Percentiles rank a stretch among this genome's conserved stretches.
phyloP scores from a whole-genome alignment of 2,113 vertebrate species.

The Haemorhous mexicanus region DNA sequence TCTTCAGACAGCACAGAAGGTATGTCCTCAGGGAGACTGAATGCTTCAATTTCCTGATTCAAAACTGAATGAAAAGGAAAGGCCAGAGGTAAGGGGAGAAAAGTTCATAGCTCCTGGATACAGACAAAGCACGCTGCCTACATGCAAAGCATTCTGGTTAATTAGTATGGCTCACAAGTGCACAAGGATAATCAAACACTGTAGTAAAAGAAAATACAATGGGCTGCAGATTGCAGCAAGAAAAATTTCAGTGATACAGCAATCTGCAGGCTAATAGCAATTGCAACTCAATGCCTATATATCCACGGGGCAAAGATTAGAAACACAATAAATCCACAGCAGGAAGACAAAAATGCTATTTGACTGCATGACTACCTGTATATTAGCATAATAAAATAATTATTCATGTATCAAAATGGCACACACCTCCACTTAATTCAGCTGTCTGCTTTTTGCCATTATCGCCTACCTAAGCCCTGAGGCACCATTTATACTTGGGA shows the following conservation, averaged over 20 bases:
- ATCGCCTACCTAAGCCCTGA: not conserved
- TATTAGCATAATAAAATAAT: constrained; percentile 9
- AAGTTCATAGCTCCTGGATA: not conserved
- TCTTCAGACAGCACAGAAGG: constrained; percentile 78
- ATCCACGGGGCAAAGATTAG: not conserved
- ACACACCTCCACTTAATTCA: not conserved
- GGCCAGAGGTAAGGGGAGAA: not conserved
- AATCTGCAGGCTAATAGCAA: not conserved
- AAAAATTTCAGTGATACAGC: not conserved
- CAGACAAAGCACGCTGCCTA: not conserved
- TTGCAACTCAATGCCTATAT: not conserved
- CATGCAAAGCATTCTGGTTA: not conserved
- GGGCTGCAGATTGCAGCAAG: not conserved
- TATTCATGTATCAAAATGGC: not conserved
- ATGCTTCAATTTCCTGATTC: constrained; percentile 85
- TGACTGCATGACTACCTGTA: not conserved
- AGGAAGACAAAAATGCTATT: not conserved
- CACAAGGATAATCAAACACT: not conserved
- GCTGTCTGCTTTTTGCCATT: not conserved
- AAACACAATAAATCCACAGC: not conserved
- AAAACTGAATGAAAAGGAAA: constrained; percentile 64
- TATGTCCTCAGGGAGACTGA: constrained; percentile 76
- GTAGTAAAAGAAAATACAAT: not conserved
- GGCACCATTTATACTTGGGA: not conserved
- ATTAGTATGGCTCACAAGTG: not conserved